Base-by-base conservation (phyloP, 2,888 invertebrate genomes). In the Drosophila merina region DNA sequence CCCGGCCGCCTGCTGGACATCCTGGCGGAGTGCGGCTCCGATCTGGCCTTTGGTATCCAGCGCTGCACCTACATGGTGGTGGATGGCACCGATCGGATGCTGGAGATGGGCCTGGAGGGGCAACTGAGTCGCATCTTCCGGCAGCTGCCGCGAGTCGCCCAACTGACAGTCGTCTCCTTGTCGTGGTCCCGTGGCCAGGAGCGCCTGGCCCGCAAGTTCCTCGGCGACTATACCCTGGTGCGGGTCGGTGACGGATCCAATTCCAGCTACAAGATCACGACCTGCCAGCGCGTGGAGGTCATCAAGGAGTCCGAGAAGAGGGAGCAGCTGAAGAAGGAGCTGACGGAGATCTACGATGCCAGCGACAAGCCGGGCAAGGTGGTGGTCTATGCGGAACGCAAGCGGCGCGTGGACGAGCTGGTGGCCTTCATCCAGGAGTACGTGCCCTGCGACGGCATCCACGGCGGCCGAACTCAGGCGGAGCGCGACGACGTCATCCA, bases 101-200 rank as follows among this genome's bases (percentile, higher is more conserved):
- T 96, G 74, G 96, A 96, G 79, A 95, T 96, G 95, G 96, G 96
- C 10, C 96, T 96, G 89, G 96, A 96, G 84, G 96, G 96, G 2
- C 96, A 95, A 93, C 98, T 99, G 73, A 94, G 96, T 50, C 96
- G 95, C 89, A 95, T 96, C 25, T 92, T 97, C 72, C 93, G 96
- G 70, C 95, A 95, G 86, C 94, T 97, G 20, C 93, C 97, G 57
- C 96, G 97, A 7, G 97, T 97, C 88, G 92, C 97, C 62, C 98
- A 98, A 90, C 97, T 97, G 28, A 94, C 98, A 0, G 97, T 98
- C 97, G 98, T 97, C 0, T 96, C 96, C 89, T 98, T 98, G 7
- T 98, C 98, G 0, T 98, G 98, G 98, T 98, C 98, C 0, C 92
- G 93, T 54, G 96, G 95, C 42, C 97, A 98, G 0, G 93, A 97